Base-by-base conservation (phyloP, 2,113 vertebrate genomes). In the Microtus ochrogaster region DNA sequence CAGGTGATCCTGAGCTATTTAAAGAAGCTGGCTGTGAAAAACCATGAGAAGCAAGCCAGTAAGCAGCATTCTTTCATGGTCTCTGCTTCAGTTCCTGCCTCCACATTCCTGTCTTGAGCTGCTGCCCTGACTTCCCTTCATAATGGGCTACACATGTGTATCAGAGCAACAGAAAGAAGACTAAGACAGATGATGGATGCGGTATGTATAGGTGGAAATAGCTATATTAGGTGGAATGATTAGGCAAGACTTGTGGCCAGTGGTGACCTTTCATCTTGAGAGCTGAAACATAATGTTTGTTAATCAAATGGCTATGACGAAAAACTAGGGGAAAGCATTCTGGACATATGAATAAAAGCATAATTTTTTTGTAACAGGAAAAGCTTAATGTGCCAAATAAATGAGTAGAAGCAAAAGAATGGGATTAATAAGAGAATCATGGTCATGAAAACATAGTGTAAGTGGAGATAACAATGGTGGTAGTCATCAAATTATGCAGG, bases 341-440 rank as follows among this genome's bases (percentile, higher is more conserved):
- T 9, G 58, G 44, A 44, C 39, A 90, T 47, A 82, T 21, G 24
- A 94, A 94, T 11, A 49, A 63, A 91, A 89, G 5, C 63, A 17
- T 33, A 94, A 81, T 92, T 30, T 5, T 39, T 82, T 22, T 76
- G 10, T 92, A 90, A 87, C 7, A 92, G 70, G 39, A 89, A 66
- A 52, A 85, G 24, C 4, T 78, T 92, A 11, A 77, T 49, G 52
- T 87, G 7, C 49, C 61, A 95, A 82, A 55, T 5, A 47, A 95
- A 94, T 28, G 58, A 13, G 79, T 89, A 79, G n/a, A 89, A 49
- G 55, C 58, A 88, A 89, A 16, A 85, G 30, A 49, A 73, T 92
- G 36, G 12, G 84, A 21, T 91, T 74, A 85, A 14, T 89, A 84
- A 85, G 68, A n/a, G 2, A 61, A 24, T 82, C 10, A 41, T 5